A percentile compares a stretch with the other conserved stretches of the same genome.
Evolutionary conservation across 2,113 vertebrate genomes (phyloP).

Genomic region (Halichoerus grypus): DNA sequence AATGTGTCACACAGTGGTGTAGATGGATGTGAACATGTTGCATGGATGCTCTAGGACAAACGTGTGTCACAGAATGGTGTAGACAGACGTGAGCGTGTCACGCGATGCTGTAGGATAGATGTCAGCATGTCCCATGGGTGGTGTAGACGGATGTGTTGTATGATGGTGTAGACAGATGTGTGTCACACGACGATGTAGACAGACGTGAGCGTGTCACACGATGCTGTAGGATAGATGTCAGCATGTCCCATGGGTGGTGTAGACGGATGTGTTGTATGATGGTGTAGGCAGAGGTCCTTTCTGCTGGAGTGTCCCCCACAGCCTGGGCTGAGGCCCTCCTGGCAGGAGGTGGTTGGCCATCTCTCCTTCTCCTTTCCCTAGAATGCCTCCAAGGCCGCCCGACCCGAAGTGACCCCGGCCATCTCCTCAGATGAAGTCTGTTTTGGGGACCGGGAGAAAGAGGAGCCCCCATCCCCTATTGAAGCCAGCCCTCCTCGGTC

Average conservation of each 20-base stretch:
- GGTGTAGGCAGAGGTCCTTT: background rate
- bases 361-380: constrained; percentile 68
- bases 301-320: background rate
- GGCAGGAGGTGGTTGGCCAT: background rate
- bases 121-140: background rate
- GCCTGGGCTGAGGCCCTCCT: background rate
- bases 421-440: constrained; percentile 89
- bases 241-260: rapidly evolving
- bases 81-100: background rate
- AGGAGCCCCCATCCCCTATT: constrained; percentile 89
- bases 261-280: too few relatives aligned
- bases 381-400: constrained; percentile 95
- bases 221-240: background rate
- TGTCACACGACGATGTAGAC: background rate
- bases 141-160: background rate
- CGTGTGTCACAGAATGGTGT: background rate
- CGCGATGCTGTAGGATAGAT: background rate
- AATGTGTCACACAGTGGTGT: background rate
- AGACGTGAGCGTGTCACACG: too few relatives aligned
- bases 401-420: constrained; percentile 91
- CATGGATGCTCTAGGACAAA: background rate
- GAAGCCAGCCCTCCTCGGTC: constrained; percentile 79
- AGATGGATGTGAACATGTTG: background rate
- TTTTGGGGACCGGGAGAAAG: constrained; percentile 89
- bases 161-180: background rate